Evolutionary conservation across 2,888 invertebrate genomes (phyloP).

Genomic region (Tenthredo distinguenda): DNA sequence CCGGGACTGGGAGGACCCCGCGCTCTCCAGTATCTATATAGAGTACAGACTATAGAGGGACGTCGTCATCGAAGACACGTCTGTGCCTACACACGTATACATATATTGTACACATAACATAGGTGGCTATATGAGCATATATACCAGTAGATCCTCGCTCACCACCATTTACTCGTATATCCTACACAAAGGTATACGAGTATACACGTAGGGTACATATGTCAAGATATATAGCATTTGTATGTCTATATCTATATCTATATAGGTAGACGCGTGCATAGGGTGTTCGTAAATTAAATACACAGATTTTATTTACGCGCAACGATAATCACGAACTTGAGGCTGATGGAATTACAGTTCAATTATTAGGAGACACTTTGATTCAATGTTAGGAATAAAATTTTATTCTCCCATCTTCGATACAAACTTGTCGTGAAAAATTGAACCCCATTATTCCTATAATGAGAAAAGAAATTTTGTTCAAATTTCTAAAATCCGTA

Average conservation of each 20-base stretch:
- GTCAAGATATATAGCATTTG: neutral
- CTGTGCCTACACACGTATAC: constrained; percentile 12
- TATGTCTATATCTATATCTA: neutral
- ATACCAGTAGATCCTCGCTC: constrained; percentile 1
- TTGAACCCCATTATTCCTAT: too few species aligned
- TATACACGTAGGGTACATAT: constrained; percentile 12
- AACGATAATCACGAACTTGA: neutral
- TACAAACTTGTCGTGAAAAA: neutral
- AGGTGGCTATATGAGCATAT: neutral
- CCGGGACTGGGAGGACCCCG: constrained; percentile 21
- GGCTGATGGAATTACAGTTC: neutral
- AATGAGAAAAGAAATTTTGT: neutral
- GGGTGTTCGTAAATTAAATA: neutral
- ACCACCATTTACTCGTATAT: constrained; percentile 18
- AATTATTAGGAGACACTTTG: neutral
- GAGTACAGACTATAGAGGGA: neutral
- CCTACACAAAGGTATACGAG: constrained; percentile 1
- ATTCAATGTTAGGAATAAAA: neutral
- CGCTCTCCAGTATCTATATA: neutral
- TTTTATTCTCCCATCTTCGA: neutral
- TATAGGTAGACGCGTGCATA: neutral
- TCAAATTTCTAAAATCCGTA: neutral
- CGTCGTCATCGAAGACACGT: constrained; percentile 40
- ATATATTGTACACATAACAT: neutral
- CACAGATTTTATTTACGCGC: neutral